Evolutionary conservation across 2,797 vertebrate genomes (phyloP), one percentile per base, ranked within the genome.

Genomic region (Betta splendens): DNA sequence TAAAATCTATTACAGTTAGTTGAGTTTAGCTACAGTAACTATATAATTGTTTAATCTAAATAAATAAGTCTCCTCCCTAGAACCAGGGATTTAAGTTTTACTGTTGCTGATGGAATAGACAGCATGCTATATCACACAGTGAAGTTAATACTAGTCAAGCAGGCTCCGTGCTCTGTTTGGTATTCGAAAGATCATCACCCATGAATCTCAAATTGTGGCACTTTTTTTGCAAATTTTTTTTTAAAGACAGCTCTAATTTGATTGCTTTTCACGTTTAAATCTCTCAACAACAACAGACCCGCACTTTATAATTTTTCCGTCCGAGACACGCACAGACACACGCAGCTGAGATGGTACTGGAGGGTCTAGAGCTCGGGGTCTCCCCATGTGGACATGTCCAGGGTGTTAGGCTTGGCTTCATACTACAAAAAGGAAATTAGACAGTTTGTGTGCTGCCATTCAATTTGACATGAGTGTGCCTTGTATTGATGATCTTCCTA

Each of bases 401-500:
- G 89, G 86, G 94, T 93, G 92, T 90, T 92, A 93, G 94, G 93
- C 92, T 80, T 94, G 93, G 94, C 93, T 94, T 94, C 95, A n/a
- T n/a, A n/a, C n/a, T n/a, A n/a, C n/a, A n/a, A n/a, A n/a, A n/a
- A n/a, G n/a, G 93, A 94, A 94, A 93, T 90, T 93, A 93, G 93
- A 95, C 94, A 93, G 94, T 95, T 93, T 94, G 93, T 93, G 90
- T 95, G 92, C 95, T 95, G 94, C 94, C 94, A 90, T 95, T 94
- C 92, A 92, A 95, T 95, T 94, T 94, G 95, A 97, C 71, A 90
- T 94, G 95, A 95, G 95, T 95, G 97, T 98, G 96, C 96, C 97
- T 98, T 98, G 93, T n/a, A 95, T 95, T 94, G 95, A 92, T 87
- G 94, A 97, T 95, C 94, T 96, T 98, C 95, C 94, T 96, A 94